phyloP scores from a whole-genome alignment of 2,888 invertebrate species.

The Sceliomorpha sp. region DNA sequence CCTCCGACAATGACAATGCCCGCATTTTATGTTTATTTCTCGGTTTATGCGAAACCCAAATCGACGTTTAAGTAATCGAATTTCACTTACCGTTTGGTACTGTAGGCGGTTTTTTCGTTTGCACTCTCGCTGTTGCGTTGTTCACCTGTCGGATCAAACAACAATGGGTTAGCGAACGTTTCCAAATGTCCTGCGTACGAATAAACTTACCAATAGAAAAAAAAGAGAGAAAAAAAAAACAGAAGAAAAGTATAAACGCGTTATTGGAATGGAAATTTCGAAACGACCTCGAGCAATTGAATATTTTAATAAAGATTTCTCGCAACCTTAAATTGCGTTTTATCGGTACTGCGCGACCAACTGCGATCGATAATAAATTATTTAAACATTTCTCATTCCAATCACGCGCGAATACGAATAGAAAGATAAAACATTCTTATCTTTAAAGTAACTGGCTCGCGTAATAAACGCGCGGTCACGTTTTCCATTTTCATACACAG shows the following conservation, averaged over 20 bases:
- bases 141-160: constrained; percentile 89
- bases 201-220: neutral
- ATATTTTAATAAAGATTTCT: no score
- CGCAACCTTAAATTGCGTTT: no score
- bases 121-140: constrained; percentile 99
- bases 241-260: no score
- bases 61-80: no score
- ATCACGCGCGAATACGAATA: constrained; percentile 26
- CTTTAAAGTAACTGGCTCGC: constrained; percentile 1
- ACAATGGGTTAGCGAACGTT: constrained; percentile 23
- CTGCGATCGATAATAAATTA: no score
- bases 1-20: neutral
- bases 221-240: no score
- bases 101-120: constrained; percentile 98
- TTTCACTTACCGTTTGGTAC: constrained; percentile 95
- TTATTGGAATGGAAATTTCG: no score
- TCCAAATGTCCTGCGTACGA: neutral
- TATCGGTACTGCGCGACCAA: no score
- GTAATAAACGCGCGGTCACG: constrained; percentile 37
- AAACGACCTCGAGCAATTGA: no score
- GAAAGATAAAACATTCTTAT: constrained; percentile 13
- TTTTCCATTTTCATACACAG: neutral
- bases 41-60: no score
- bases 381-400: constrained; percentile 7
- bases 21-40: no score